Evolutionary conservation across 1,140 invertebrate genomes (phyloP).

Genomic region (Rhyzopertha dominica): DNA sequence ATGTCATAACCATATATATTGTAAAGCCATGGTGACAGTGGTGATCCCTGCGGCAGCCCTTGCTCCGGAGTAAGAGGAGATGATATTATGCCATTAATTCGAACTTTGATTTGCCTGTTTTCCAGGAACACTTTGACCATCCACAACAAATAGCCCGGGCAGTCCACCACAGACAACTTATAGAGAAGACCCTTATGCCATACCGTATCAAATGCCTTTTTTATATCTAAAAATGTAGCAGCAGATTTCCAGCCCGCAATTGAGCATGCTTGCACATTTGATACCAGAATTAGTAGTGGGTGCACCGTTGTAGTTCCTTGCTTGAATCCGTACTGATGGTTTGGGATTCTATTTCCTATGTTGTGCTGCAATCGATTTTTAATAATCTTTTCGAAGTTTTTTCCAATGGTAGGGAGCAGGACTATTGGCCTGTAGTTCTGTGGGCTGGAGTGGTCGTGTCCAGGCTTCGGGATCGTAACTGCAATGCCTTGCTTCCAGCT

Average conservation of each 20-base stretch:
- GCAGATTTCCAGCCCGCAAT: slow-evolving; percentile 32
- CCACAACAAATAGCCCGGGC: slow-evolving; percentile 15
- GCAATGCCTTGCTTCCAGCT: slow-evolving; percentile 16
- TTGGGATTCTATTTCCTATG: slow-evolving; percentile 21
- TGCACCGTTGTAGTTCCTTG: slow-evolving; percentile 34
- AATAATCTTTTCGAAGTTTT: slow-evolving; percentile 30
- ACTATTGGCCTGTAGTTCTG: slow-evolving; percentile 38
- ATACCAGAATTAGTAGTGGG: too few relatives aligned
- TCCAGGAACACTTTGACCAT: slow-evolving; percentile 21
- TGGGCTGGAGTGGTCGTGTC: slow-evolving; percentile 16
- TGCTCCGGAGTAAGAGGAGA: too few relatives aligned
- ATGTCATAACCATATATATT: too few relatives aligned
- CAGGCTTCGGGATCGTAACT: slow-evolving; percentile 17
- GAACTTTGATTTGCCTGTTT: slow-evolving; percentile 23
- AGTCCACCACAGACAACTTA: slow-evolving; percentile 21
- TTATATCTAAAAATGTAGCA: slow-evolving; percentile 28
- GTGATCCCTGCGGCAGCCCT: too few relatives aligned
- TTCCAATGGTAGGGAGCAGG: slow-evolving; percentile 28
- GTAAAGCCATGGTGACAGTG: too few relatives aligned
- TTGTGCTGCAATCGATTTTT: slow-evolving; percentile 11
- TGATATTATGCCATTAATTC: too few relatives aligned
- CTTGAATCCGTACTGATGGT: slow-evolving; percentile 44
- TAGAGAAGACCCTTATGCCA: slow-evolving; percentile 33
- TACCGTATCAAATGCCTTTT: slow-evolving; percentile 36
- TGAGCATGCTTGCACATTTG: slow-evolving; percentile 35